Evolutionary conservation across 2,113 vertebrate genomes (phyloP).

Genomic region (Leptodactylus fuscus): DNA sequence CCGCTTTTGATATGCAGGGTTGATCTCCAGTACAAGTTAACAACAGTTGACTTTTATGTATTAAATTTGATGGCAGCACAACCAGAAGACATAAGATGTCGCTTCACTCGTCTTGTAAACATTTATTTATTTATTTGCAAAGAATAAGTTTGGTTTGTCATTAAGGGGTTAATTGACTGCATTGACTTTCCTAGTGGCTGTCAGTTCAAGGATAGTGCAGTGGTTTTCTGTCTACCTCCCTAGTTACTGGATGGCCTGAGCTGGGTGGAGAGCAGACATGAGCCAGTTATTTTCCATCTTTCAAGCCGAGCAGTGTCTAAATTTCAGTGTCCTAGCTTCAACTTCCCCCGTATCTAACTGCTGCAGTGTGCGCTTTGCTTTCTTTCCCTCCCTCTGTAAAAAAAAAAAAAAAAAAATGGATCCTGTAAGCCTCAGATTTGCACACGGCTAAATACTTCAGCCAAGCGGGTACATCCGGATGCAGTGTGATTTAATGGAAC

Average conservation of each 20-base stretch:
- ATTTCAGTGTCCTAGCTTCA: slow-evolving; percentile 59
- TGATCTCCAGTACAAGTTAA: too few relatives aligned
- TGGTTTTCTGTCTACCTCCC: slow-evolving; percentile 27
- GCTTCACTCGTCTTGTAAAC: too few relatives aligned
- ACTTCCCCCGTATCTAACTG: slow-evolving; percentile 44
- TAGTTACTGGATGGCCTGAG: slow-evolving; percentile 44
- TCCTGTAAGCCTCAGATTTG: slow-evolving; percentile 50
- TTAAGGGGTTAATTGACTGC: slow-evolving; percentile 33
- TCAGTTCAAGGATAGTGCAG: slow-evolving; percentile 30
- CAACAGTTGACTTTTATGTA: too few relatives aligned
- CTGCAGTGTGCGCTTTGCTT: slow-evolving; percentile 31
- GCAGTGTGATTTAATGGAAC: slow-evolving; percentile 48
- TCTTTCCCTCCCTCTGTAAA: slow-evolving; percentile 4
- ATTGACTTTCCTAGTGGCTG: neutral
- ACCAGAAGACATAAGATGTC: too few relatives aligned
- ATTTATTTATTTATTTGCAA: neutral
- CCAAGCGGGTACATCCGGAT: slow-evolving; percentile 54
- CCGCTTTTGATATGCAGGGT: too few relatives aligned
- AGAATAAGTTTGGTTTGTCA: neutral
- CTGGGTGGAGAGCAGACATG: slow-evolving; percentile 38
- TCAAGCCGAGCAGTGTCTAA: slow-evolving; percentile 47
- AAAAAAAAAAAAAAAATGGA: slow-evolving; percentile 37
- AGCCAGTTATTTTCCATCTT: slow-evolving; percentile 59
- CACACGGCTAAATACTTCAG: slow-evolving; percentile 49
- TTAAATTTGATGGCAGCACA: too few relatives aligned